These are phyloP conservation scores for Sylvietta virens DNA, from an alignment of 2,113 vertebrate species.

Conservation along the genomic window DNA sequence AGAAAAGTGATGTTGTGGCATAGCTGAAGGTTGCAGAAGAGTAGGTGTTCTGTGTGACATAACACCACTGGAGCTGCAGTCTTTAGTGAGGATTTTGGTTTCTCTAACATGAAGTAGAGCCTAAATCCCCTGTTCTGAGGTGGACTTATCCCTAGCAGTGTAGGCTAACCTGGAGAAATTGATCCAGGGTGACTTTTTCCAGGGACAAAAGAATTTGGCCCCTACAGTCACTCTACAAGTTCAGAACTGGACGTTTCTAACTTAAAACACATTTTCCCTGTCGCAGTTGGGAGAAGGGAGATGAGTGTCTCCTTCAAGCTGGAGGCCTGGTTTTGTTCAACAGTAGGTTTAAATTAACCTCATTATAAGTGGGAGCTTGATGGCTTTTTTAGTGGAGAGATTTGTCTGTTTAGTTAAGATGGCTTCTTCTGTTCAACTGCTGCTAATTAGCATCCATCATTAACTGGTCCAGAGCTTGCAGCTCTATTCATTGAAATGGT, in stretches of 20 bases:
- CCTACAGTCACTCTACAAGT: not conserved
- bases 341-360: constrained; percentile 63
- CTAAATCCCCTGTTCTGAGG: not conserved
- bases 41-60: not conserved
- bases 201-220: not conserved
- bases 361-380: constrained; percentile 22
- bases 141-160: not conserved
- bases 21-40: not conserved
- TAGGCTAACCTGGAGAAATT: not conserved
- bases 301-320: not conserved
- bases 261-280: not conserved
- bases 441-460: constrained; percentile 62
- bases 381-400: constrained; percentile 46
- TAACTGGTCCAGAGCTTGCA: constrained; percentile 37
- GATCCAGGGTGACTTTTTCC: not conserved
- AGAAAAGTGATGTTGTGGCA: not conserved
- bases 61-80: not conserved
- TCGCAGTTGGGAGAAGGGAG: not conserved
- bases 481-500: constrained; percentile 44
- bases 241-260: not conserved
- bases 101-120: not conserved
- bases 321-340: constrained; percentile 40
- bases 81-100: not conserved
- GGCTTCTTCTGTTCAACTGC: constrained; percentile 43
- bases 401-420: constrained; percentile 47